These are phyloP conservation scores for Anarhynchus alexandrinus DNA, from an alignment of 2,113 vertebrate genomes.

Conservation along the genomic window DNA sequence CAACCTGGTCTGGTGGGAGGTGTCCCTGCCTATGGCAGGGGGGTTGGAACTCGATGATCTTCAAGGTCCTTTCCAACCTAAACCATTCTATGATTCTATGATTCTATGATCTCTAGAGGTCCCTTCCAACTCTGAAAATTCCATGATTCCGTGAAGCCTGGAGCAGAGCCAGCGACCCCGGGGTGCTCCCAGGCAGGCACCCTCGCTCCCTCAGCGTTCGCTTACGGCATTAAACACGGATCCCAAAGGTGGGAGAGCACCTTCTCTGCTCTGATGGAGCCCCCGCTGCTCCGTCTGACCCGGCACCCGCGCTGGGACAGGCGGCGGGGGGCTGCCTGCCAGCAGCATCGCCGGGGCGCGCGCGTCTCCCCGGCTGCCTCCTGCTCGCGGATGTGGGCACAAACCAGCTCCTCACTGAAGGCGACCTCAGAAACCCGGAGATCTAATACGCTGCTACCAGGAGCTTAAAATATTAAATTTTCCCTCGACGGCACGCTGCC, in stretches of 20 bases:
- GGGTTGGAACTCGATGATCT: too few relatives aligned
- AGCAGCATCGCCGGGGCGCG: not conserved
- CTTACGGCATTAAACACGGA: not conserved
- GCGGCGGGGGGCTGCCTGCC: fast-evolving
- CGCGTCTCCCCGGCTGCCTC: not conserved
- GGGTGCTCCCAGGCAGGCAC: not conserved
- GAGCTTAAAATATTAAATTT: conserved; percentile 5
- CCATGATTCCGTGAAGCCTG: too few relatives aligned
- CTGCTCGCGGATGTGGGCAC: not conserved
- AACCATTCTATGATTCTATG: too few relatives aligned
- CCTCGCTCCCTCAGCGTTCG: not conserved
- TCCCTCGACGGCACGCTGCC: not conserved
- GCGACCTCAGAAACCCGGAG: not conserved
- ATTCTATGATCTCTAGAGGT: too few relatives aligned
- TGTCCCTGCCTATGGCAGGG: too few relatives aligned
- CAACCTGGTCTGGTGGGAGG: too few relatives aligned
- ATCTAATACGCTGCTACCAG: not conserved
- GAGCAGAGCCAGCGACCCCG: not conserved
- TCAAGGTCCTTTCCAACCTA: too few relatives aligned
- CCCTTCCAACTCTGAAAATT: too few relatives aligned
- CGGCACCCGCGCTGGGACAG: fast-evolving
- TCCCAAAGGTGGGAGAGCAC: not conserved
- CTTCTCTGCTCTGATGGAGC: not conserved
- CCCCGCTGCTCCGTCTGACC: not conserved
- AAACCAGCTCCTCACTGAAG: not conserved